Conservation (phyloP, 1,140 invertebrate species). For the Trypoxylus dichotomus region DNA sequence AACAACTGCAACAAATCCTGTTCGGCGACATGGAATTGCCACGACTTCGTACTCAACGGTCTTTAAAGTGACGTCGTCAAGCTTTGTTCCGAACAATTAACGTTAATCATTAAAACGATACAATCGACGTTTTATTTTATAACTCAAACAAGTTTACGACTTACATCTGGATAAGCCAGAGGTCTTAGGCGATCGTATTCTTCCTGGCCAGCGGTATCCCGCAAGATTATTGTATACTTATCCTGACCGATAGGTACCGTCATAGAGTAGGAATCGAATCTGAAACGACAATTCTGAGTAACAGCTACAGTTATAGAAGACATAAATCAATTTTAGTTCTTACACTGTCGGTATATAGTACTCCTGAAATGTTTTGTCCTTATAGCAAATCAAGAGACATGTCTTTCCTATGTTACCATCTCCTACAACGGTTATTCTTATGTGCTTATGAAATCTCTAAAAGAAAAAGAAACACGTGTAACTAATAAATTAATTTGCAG, state of each 20-base stretch:
- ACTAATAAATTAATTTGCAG: too few relatives aligned
- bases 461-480: too few relatives aligned
- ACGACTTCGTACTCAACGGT: neutral
- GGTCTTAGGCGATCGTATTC: slow-evolving; percentile 94
- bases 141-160: slow-evolving; percentile 6
- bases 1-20: too few relatives aligned
- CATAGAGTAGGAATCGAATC: slow-evolving; percentile 53
- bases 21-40: neutral
- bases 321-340: slow-evolving; percentile 34
- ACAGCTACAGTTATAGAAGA: neutral
- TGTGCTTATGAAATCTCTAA: slow-evolving; percentile 34
- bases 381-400: slow-evolving; percentile 63
- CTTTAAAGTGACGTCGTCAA: slow-evolving; percentile 25
- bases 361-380: slow-evolving; percentile 57
- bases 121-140: neutral
- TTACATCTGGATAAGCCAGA: slow-evolving; percentile 85
- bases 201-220: slow-evolving; percentile 90
- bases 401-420: slow-evolving; percentile 67
- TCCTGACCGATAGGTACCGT: slow-evolving; percentile 45
- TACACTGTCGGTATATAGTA: slow-evolving; percentile 57
- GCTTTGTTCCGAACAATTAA: neutral
- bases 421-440: slow-evolving; percentile 61
- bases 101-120: neutral
- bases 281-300: slow-evolving; percentile 34
- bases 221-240: slow-evolving; percentile 46